Conservation (phyloP, 2,113 vertebrate genomes). For the Rhinolophus sinicus region DNA sequence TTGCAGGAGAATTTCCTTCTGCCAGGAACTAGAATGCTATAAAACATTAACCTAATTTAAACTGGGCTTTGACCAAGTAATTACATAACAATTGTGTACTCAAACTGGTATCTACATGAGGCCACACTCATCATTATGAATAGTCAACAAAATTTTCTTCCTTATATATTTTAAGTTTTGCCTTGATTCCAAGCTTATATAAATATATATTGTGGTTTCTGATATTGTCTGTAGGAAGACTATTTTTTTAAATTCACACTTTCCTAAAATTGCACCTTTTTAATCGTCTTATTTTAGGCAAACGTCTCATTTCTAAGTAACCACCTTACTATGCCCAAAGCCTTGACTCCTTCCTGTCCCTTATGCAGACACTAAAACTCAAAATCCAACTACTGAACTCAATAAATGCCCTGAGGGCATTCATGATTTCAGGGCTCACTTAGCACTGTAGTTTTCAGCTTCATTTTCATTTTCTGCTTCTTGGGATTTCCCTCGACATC, state of each 20-base stretch:
- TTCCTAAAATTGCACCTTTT: neutral
- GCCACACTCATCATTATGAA: neutral
- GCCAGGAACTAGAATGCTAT: neutral
- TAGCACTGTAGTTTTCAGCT: conserved; percentile 21
- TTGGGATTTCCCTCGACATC: conserved; percentile 46
- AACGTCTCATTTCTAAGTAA: neutral
- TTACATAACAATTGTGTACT: neutral
- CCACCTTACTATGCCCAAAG: neutral
- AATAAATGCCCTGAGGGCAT: neutral
- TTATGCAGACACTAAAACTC: neutral
- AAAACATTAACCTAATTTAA: neutral
- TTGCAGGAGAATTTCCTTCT: neutral
- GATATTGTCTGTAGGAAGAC: neutral
- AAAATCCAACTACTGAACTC: neutral
- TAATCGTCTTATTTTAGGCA: neutral
- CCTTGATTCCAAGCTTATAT: neutral
- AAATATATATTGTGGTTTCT: neutral
- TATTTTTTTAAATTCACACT: neutral
- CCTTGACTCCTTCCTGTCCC: neutral
- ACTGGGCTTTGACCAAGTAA: neutral
- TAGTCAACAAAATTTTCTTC: neutral
- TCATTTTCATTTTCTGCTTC: conserved; percentile 54
- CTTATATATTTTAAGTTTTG: neutral
- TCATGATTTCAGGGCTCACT: neutral
- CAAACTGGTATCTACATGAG: neutral